Evolutionary conservation across 2,888 invertebrate species (phyloP).

Genomic region (Blastobasis adustella): DNA sequence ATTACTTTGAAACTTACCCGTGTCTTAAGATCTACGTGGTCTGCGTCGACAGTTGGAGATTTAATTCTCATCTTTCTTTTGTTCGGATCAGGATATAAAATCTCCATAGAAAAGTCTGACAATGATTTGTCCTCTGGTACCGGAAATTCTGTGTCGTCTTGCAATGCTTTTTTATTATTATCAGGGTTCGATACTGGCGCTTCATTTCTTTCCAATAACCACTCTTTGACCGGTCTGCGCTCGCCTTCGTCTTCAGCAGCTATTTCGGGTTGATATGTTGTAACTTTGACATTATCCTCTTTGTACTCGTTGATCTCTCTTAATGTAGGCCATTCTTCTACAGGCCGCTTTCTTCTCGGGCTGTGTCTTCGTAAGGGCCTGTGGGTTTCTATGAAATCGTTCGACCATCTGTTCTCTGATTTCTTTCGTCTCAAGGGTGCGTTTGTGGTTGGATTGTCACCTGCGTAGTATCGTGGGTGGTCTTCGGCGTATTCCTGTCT

Average conservation of each 20-base stretch:
- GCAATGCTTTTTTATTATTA: background rate
- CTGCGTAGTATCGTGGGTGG: slow-evolving; percentile 26
- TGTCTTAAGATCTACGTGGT: too few relatives aligned
- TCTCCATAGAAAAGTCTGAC: slow-evolving; percentile 50
- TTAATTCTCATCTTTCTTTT: background rate
- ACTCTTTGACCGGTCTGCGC: background rate
- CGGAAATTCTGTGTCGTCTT: slow-evolving; percentile 3
- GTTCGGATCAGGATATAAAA: slow-evolving; percentile 10
- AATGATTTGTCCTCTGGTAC: slow-evolving; percentile 37
- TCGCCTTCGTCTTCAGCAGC: background rate
- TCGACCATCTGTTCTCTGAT: slow-evolving; percentile 48
- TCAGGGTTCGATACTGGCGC: background rate
- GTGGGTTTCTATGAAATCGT: slow-evolving; percentile 42
- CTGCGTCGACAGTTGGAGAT: too few relatives aligned
- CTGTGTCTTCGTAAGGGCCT: slow-evolving; percentile 49
- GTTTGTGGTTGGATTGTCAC: slow-evolving; percentile 31
- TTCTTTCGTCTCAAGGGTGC: slow-evolving; percentile 43
- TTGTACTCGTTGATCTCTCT: slow-evolving; percentile 4
- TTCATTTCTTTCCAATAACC: background rate
- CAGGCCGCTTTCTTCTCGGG: slow-evolving; percentile 46
- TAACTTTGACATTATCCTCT: slow-evolving; percentile 1
- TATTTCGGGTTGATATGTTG: background rate
- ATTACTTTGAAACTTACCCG: too few relatives aligned
- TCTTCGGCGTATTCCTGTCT: slow-evolving; percentile 31
- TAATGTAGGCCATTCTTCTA: slow-evolving; percentile 27